A percentile compares a stretch with the other conserved stretches of the same genome.
phyloP scores from a whole-genome alignment of 37 sponge, comb jelly and placozoan genomes.

The Beroe forskalii region DNA sequence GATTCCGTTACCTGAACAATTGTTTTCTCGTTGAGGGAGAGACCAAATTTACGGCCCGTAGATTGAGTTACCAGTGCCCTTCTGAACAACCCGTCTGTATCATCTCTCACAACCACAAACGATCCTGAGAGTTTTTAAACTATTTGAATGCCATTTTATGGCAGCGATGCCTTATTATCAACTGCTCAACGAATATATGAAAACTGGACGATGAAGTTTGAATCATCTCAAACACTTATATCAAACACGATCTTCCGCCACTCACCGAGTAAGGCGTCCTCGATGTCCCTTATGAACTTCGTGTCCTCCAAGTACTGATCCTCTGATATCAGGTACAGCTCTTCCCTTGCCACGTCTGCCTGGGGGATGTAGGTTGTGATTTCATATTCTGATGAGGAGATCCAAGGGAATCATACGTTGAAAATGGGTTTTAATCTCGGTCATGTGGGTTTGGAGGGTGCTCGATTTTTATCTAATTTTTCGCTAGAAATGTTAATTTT shows the following conservation, averaged over 20 bases:
- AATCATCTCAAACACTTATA: too few relatives aligned
- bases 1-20: constrained; percentile 15
- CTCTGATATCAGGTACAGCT: constrained; percentile 6
- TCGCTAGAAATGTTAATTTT: too few relatives aligned
- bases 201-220: neutral
- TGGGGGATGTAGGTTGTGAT: too few relatives aligned
- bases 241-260: too few relatives aligned
- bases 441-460: too few relatives aligned
- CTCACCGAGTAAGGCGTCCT: constrained; percentile 13
- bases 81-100: constrained; percentile 17
- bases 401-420: too few relatives aligned
- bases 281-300: constrained; percentile 26
- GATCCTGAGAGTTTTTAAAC: too few relatives aligned
- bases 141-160: too few relatives aligned
- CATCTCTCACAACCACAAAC: constrained; percentile 46
- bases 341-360: constrained; percentile 53
- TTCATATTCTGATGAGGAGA: too few relatives aligned
- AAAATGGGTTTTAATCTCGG: too few relatives aligned
- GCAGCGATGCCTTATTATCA: neutral
- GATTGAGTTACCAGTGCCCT: constrained; percentile 9
- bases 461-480: too few relatives aligned
- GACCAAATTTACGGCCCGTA: neutral
- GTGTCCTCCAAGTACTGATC: constrained; percentile 41
- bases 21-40: constrained; percentile 24
- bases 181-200: neutral